Base-by-base conservation (phyloP, 1,140 invertebrate genomes). In the Aphis craccivora region DNA sequence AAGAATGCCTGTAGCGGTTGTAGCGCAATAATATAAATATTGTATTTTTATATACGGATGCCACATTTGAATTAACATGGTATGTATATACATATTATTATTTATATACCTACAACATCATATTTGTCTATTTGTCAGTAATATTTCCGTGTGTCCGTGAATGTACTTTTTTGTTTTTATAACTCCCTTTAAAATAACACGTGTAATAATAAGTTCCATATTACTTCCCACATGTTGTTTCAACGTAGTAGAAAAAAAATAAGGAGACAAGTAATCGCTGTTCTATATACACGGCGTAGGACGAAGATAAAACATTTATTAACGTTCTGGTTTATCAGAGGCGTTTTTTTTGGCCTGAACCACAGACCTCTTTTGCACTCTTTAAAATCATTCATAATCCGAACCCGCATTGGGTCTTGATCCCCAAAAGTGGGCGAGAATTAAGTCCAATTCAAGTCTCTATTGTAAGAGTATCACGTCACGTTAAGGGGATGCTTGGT, bases 121-220 rank as follows among this genome's bases (percentile, higher is more conserved):
- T 89, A 55, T 53, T 30, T n/a, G 88, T 89, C 14, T 90, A 43
- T 90, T 67, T 37, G 53, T 90, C 25, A n/a, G 55, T n/a, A 67
- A 90, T 90, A 84, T 93, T 93, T 93, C 91, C 91, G 91, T n/a
- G 76, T 93, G 91, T 86, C 91, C 76, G 81, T 84, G 91, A 93
- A 53, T 40, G 81, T 81, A 14, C 43, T 8, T 90, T 55, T 90
- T 91, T 91, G 67, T 81, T 76, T 48, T 35, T 37, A 48, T 35
- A 51, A 83, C 67, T 92, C 90, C 90, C 90, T 92, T 83, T 83
- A 76, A 83, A 81, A 92, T 35, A 93, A 93, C 91, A 84, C 89
- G 40, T 90, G 81, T 91, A 91, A 91, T 91, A 91, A 91, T 83
- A 93, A 93, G 48, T 93, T 86, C 91, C 76, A 84, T 51, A 53